These are phyloP conservation scores for Seira musarum DNA, from an alignment of 2,888 invertebrate genomes.

Conservation along the genomic window DNA sequence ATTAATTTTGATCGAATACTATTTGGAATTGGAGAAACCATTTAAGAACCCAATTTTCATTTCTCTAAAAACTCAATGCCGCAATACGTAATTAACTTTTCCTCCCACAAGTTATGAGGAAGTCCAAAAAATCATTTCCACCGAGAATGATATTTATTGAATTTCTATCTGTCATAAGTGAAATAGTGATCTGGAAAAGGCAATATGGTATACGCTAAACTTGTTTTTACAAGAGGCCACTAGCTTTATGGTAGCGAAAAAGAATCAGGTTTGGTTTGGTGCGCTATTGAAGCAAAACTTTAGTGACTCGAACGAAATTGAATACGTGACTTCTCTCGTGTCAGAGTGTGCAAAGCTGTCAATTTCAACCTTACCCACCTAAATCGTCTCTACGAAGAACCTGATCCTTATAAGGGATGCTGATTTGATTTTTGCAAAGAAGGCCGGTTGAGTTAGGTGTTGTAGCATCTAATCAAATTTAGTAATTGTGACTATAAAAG, in stretches of 20 bases:
- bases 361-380: conserved; percentile 9
- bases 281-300: neutral
- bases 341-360: conserved; percentile 18
- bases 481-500: conserved; percentile 27
- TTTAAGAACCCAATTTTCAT: too few relatives aligned
- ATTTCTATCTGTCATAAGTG: neutral
- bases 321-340: conserved; percentile 38
- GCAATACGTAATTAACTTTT: too few relatives aligned
- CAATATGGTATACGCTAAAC: neutral
- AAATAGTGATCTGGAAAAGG: neutral
- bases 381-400: too few relatives aligned
- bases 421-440: neutral
- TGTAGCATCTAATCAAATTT: conserved; percentile 14
- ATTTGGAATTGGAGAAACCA: too few relatives aligned
- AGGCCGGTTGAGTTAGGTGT: conserved; percentile 12
- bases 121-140: too few relatives aligned
- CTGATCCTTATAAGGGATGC: too few relatives aligned
- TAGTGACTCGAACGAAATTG: conserved; percentile 21
- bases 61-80: too few relatives aligned
- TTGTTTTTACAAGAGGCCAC: too few relatives aligned
- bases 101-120: too few relatives aligned
- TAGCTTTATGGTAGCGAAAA: neutral
- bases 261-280: neutral
- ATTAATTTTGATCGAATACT: too few relatives aligned
- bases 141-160: neutral